Evolutionary conservation across 30 jellyfish, hydroid and myxozoan species (phyloP).

Genomic region (Haliclystus octoradiatus): DNA sequence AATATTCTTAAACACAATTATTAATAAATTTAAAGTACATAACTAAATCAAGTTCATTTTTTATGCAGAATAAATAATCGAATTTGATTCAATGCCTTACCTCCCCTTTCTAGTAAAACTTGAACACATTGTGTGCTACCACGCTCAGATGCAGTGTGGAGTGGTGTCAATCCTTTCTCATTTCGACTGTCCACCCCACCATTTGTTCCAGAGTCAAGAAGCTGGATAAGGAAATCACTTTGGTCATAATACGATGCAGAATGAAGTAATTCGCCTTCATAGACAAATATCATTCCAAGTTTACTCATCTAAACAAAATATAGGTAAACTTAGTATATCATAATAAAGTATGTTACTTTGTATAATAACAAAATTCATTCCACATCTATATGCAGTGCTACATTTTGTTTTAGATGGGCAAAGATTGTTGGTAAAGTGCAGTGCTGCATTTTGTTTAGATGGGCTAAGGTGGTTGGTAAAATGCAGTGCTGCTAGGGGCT

Average conservation of each 20-base stretch:
- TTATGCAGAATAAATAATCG: background rate
- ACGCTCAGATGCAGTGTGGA: slow-evolving; percentile 69
- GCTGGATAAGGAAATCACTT: slow-evolving; percentile 31
- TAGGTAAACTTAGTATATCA: no score
- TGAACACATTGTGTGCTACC: slow-evolving; percentile 72
- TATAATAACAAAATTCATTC: no score
- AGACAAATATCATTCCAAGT: slow-evolving; percentile 17
- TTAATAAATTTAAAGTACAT: no score
- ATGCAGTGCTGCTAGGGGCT: no score
- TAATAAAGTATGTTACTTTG: no score
- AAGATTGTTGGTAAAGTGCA: no score
- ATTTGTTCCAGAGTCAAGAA: slow-evolving; percentile 52
- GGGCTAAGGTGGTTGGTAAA: no score
- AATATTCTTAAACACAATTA: background rate
- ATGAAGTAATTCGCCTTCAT: slow-evolving; percentile 59
- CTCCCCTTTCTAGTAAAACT: slow-evolving; percentile 52
- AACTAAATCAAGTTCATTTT: background rate
- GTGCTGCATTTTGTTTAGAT: no score
- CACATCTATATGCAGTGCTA: no score
- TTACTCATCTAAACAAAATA: no score
- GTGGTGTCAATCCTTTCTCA: slow-evolving; percentile 50
- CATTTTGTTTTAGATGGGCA: no score
- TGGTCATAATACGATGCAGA: slow-evolving; percentile 56
- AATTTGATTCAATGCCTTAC: slow-evolving; percentile 26
- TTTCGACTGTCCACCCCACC: slow-evolving; percentile 62